Percentiles rank a stretch among this genome's conserved stretches.
These are phyloP conservation scores for Cydia fagiglandana DNA, from an alignment of 1,140 invertebrate species.

Conservation along the genomic window DNA sequence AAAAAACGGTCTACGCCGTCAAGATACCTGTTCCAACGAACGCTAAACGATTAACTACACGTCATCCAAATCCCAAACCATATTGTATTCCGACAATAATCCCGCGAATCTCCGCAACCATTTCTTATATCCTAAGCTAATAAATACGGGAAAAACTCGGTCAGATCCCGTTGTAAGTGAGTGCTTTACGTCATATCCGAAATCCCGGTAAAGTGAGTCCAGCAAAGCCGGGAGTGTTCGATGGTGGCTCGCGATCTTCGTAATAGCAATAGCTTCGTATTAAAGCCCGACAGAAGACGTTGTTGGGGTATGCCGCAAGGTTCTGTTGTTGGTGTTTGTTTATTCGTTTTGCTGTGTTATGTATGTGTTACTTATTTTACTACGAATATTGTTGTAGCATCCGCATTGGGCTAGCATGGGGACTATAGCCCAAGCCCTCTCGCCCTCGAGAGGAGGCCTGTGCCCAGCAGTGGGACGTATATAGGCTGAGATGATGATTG, in stretches of 20 bases:
- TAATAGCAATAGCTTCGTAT: slow-evolving; percentile 80
- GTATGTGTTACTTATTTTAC: too few species aligned
- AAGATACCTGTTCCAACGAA: not conserved
- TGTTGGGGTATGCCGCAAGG: slow-evolving; percentile 53
- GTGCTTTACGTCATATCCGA: slow-evolving; percentile 78
- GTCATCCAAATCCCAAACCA: slow-evolving; percentile 21
- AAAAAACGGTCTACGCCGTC: not conserved
- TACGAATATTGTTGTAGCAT: too few species aligned
- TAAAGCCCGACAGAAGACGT: slow-evolving; percentile 74
- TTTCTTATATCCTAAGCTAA: slow-evolving; percentile 52
- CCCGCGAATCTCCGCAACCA: slow-evolving; percentile 35
- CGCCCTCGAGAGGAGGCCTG: too few species aligned
- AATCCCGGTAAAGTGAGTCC: slow-evolving; percentile 76
- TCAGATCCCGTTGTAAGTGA: slow-evolving; percentile 67
- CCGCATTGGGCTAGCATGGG: too few species aligned
- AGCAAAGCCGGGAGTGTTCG: slow-evolving; percentile 67
- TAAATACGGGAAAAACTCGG: slow-evolving; percentile 72
- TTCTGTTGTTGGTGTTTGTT: slow-evolving; percentile 31
- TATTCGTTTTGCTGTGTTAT: not conserved
- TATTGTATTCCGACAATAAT: slow-evolving; percentile 30
- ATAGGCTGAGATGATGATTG: too few species aligned
- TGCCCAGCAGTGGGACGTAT: too few species aligned
- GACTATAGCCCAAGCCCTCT: too few species aligned
- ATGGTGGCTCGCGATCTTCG: slow-evolving; percentile 72
- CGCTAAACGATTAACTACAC: slow-evolving; percentile 28